Conservation (phyloP, 2,888 invertebrate genomes). For the Catocala nupta region DNA sequence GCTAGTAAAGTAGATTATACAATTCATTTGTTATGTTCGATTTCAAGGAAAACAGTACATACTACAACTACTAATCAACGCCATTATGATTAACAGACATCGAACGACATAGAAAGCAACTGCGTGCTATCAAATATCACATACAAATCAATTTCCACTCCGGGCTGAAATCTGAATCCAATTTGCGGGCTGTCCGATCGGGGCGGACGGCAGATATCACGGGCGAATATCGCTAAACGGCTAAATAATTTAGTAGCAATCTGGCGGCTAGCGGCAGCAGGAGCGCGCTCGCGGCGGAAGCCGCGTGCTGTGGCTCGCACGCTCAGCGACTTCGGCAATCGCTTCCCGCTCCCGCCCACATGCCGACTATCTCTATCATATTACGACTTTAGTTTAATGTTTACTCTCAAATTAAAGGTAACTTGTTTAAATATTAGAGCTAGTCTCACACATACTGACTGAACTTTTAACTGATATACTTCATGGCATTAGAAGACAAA, state of each 20-base stretch:
- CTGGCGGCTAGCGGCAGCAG: conserved; percentile 64
- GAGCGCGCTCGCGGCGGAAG: conserved; percentile 62
- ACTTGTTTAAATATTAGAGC: no score
- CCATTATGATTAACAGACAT: conserved; percentile 40
- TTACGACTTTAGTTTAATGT: conserved; percentile 15
- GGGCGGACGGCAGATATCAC: conserved; percentile 79
- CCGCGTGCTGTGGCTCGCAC: conserved; percentile 55
- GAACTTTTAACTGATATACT: no score
- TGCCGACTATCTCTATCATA: conserved; percentile 32
- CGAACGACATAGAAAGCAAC: conserved; percentile 35
- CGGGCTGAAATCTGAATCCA: conserved; percentile 85
- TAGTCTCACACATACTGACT: no score
- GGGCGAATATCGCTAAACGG: conserved; percentile 85
- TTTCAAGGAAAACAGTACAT: conserved; percentile 21
- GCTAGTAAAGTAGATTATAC: conserved; percentile 7
- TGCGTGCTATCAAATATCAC: conserved; percentile 80
- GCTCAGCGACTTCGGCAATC: conserved; percentile 39
- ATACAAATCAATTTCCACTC: conserved; percentile 84
- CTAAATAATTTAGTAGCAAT: conserved; percentile 86
- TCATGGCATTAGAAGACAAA: no score
- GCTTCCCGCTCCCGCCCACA: conserved; percentile 25
- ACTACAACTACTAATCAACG: conserved; percentile 35
- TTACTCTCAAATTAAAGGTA: no score
- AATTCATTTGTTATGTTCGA: conserved; percentile 7
- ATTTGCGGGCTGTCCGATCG: conserved; percentile 86